Conservation (phyloP, 2,797 vertebrate species). For the Neosilurus mollespiculum region DNA sequence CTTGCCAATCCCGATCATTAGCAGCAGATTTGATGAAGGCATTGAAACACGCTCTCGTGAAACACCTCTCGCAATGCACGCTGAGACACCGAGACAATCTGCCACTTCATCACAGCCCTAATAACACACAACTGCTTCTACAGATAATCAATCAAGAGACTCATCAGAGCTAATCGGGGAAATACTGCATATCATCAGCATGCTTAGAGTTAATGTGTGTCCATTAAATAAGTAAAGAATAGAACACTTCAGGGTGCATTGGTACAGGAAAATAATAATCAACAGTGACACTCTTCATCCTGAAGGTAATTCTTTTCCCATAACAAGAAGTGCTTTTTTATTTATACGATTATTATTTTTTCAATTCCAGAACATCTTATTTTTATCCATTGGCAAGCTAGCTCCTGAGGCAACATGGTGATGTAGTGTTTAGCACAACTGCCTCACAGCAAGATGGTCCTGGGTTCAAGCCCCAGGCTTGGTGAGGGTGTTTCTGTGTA, state of each 20-base stretch:
- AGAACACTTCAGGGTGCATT: background rate
- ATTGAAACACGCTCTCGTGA: background rate
- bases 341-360: background rate
- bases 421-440: too few relatives aligned
- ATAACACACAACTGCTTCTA: background rate
- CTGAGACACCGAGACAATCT: background rate
- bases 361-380: background rate
- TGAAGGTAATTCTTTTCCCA: background rate
- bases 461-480: too few relatives aligned
- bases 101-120: constrained; percentile 9
- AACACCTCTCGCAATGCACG: background rate
- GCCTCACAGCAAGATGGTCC: too few relatives aligned
- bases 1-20: constrained; percentile 32
- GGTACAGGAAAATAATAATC: background rate
- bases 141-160: constrained; percentile 3
- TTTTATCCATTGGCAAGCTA: background rate
- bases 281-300: background rate
- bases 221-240: background rate
- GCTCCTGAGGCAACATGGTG: too few relatives aligned
- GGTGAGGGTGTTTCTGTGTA: too few relatives aligned
- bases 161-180: background rate
- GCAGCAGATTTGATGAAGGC: constrained; percentile 2
- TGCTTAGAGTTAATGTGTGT: background rate
- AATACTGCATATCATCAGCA: background rate
- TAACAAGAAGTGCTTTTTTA: background rate